Evolutionary conservation across 2,797 vertebrate genomes (phyloP), one percentile per base, ranked within the genome.

Genomic region (Hippoglossus hippoglossus): DNA sequence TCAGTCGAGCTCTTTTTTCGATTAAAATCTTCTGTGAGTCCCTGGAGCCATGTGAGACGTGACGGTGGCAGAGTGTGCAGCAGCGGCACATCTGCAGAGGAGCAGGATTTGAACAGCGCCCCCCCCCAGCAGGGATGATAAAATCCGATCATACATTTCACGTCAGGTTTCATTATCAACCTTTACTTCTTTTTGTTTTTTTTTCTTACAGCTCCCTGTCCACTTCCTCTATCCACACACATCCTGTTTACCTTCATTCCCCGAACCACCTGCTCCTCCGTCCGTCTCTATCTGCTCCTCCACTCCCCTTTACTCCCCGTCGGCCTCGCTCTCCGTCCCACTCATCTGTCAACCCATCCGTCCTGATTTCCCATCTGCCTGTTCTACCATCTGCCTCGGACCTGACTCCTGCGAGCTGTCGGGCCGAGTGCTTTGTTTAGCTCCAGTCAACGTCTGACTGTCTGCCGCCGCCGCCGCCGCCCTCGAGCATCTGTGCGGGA

Each of bases 371-470:
- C 85, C 73, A 63, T 87, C 77, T 65, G 79, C 71, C 78, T 7
- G 67, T 76, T 85, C 70, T 57, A 64, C 71, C 79, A 71, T 84
- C 85, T 84, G 83, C 80, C 72, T 78, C 50, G 9, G 60, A 56
- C 71, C 60, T 52, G 56, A 73, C 71, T 82, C 71, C 67, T 72
- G 63, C 9, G 13, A 76, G 58, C 68, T 70, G 80, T 31, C 28
- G 28, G 28, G 28, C 28, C 28, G 31, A 34, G 41, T 41, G 13
- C 41, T 44, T 12, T 44, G 39, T 41, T 41, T 41, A 11, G 15
- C 39, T 41, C 39, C 39, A 41, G 39, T 41, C 13, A 15, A 41
- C 39, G 3, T 41, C 39, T 15, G 11, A 41, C 39, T 41, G 39
- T 41, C 39, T 15, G 39, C 39, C 9, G 12, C 66, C 4, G 25